These are phyloP conservation scores for Acleris holmiana DNA, from an alignment of 2,888 invertebrate genomes.

Conservation along the genomic window DNA sequence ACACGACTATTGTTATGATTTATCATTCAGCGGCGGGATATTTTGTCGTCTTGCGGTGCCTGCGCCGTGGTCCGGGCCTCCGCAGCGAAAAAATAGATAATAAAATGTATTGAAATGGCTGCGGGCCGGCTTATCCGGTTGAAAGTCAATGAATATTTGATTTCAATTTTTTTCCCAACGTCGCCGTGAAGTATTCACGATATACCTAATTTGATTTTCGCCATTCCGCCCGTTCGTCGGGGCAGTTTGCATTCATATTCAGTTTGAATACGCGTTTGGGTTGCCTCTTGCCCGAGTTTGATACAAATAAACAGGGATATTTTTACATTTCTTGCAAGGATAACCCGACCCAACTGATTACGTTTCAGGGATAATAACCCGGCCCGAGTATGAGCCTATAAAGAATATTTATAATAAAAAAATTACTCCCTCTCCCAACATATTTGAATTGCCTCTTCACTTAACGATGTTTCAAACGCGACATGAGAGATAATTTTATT, in stretches of 20 bases:
- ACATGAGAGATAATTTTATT: slow-evolving; percentile 17
- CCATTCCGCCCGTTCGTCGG: slow-evolving; percentile 79
- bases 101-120: slow-evolving; percentile 84
- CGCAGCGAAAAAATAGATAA: slow-evolving; percentile 78
- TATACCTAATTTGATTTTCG: slow-evolving; percentile 85
- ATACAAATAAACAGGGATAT: slow-evolving; percentile 84
- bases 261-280: slow-evolving; percentile 82
- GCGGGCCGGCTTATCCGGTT: slow-evolving; percentile 83
- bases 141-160: slow-evolving; percentile 85
- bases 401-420: slow-evolving; percentile 68
- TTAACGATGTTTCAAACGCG: slow-evolving; percentile 22
- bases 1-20: slow-evolving; percentile 39
- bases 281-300: slow-evolving; percentile 79
- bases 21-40: slow-evolving; percentile 55
- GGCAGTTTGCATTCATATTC: slow-evolving; percentile 85
- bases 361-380: slow-evolving; percentile 77
- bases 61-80: slow-evolving; percentile 53
- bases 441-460: slow-evolving; percentile 31
- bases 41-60: slow-evolving; percentile 53
- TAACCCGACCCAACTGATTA: slow-evolving; percentile 83
- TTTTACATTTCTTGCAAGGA: slow-evolving; percentile 79
- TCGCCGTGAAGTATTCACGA: slow-evolving; percentile 84
- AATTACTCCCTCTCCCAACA: slow-evolving; percentile 51
- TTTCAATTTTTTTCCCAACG: slow-evolving; percentile 84
- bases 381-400: slow-evolving; percentile 45